These are phyloP conservation scores for Pipa parva DNA, from an alignment of 2,113 vertebrate species.

Conservation along the genomic window DNA sequence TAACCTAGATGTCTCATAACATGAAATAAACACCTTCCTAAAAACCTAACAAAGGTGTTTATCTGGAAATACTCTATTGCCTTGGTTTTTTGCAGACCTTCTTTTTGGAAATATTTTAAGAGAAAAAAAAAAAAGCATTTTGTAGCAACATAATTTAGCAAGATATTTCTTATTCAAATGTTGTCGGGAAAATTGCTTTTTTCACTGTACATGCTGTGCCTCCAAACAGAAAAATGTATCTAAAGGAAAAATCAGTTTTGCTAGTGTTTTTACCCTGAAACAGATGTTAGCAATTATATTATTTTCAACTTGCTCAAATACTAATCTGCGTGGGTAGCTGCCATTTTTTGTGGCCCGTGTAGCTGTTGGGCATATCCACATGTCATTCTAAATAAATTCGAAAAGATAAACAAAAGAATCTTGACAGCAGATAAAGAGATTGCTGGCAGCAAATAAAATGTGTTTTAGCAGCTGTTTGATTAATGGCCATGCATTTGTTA, in stretches of 20 bases:
- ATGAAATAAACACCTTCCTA: too few relatives aligned
- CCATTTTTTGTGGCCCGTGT: constrained; percentile 4
- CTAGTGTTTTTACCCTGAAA: neutral
- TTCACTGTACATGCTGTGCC: neutral
- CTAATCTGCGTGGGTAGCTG: constrained; percentile 6
- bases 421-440: constrained; percentile 5
- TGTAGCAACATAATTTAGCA: too few relatives aligned
- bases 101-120: too few relatives aligned
- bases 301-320: neutral
- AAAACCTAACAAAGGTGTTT: too few relatives aligned
- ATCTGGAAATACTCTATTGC: too few relatives aligned
- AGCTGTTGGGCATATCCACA: constrained; percentile 16
- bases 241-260: neutral
- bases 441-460: constrained; percentile 1
- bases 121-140: too few relatives aligned
- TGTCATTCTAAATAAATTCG: constrained; percentile 15
- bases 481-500: constrained; percentile 11
- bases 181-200: neutral
- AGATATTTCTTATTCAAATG: neutral
- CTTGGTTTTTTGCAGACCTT: too few relatives aligned
- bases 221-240: neutral
- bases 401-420: neutral
- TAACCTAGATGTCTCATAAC: too few relatives aligned
- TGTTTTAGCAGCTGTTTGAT: constrained; percentile 4
- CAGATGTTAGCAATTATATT: neutral